phyloP scores from a whole-genome alignment of 2,888 invertebrate species.

The Hirtodrosophila confusa region DNA sequence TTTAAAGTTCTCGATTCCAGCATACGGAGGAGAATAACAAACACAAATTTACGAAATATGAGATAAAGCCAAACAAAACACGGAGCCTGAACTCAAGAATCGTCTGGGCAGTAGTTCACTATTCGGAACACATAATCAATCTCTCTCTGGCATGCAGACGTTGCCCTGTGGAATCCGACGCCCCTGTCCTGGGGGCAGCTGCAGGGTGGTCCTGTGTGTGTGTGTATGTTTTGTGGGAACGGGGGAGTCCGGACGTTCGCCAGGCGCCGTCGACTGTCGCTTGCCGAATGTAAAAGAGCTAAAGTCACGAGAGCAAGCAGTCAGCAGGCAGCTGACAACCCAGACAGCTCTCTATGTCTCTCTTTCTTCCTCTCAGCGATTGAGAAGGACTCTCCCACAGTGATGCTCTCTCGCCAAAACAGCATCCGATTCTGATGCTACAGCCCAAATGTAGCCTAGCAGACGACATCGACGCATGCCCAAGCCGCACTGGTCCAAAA shows the following conservation, averaged over 20 bases:
- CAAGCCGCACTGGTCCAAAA: conserved; percentile 34
- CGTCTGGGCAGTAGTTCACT: conserved; percentile 50
- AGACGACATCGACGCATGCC: conserved; percentile 48
- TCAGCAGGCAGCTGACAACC: conserved; percentile 49
- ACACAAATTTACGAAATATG: conserved; percentile 26
- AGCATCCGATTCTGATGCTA: conserved; percentile 36
- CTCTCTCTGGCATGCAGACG: conserved; percentile 45
- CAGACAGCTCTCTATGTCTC: conserved; percentile 20
- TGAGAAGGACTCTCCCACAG: too few relatives aligned
- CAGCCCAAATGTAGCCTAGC: conserved; percentile 25
- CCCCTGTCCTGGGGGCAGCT: conserved; percentile 34
- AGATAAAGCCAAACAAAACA: conserved; percentile 41
- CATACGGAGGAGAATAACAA: conserved; percentile 19
- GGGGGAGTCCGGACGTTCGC: conserved; percentile 34
- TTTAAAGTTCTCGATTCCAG: conserved; percentile 10
- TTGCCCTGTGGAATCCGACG: conserved; percentile 55
- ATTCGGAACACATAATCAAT: conserved; percentile 44
- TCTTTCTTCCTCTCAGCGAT: conserved; percentile 3
- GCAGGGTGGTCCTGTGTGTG: conserved; percentile 9
- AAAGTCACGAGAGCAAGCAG: conserved; percentile 12
- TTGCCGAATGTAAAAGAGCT: conserved; percentile 14
- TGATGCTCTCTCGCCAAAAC: conserved; percentile 12
- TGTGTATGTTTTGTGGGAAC: too few relatives aligned
- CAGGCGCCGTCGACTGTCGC: conserved; percentile 48
- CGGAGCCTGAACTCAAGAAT: conserved; percentile 38